phyloP scores from a whole-genome alignment of 2,888 invertebrate species.

The Rotaria socialis region DNA sequence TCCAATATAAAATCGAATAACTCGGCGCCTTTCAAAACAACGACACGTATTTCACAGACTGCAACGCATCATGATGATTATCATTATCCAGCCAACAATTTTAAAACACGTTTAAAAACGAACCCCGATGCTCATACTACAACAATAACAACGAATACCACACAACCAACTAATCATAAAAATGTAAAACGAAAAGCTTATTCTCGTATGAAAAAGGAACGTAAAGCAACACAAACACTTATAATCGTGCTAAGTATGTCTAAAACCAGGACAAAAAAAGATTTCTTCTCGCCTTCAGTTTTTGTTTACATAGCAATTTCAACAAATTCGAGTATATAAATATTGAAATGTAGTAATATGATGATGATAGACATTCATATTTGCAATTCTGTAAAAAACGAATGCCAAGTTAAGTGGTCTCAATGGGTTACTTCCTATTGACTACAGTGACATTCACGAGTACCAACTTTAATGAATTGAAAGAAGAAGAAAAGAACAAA shows the following conservation, averaged over 20 bases:
- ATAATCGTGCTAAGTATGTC: constrained; percentile 86
- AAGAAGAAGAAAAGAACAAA: no score
- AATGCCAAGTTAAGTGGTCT: background rate
- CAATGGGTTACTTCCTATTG: background rate
- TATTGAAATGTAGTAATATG: no score
- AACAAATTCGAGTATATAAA: no score
- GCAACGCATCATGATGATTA: background rate
- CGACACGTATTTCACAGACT: background rate
- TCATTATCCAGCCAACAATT: background rate
- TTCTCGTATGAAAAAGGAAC: constrained; percentile 63
- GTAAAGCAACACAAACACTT: constrained; percentile 94
- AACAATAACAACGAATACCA: background rate
- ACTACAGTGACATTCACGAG: background rate
- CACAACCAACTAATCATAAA: background rate
- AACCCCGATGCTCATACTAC: background rate
- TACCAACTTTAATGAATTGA: background rate
- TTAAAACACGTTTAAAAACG: background rate
- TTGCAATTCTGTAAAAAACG: background rate
- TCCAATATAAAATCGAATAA: background rate
- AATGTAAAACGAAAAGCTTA: background rate
- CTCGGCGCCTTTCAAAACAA: background rate
- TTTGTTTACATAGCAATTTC: no score
- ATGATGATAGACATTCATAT: no score
- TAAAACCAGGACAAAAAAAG: background rate
- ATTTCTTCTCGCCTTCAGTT: no score